Conservation (phyloP, 2,113 vertebrate species). For the Glaucidium brasilianum region DNA sequence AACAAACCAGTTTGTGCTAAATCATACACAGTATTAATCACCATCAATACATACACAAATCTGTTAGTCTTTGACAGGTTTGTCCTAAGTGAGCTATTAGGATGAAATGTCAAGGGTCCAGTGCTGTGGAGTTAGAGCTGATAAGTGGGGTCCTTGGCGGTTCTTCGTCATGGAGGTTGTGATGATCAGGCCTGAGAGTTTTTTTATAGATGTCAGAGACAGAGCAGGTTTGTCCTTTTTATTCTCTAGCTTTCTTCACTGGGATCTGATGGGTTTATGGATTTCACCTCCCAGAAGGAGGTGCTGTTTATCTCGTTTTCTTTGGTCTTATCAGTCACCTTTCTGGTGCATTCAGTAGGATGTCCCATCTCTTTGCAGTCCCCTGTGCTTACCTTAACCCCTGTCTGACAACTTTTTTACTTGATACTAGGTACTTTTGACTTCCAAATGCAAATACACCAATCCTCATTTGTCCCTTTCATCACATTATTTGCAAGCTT, state of each 20-base stretch:
- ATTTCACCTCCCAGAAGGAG: not conserved
- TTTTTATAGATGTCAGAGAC: not conserved
- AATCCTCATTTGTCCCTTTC: not conserved
- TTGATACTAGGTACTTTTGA: not conserved
- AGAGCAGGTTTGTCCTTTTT: rapidly evolving
- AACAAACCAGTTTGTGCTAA: not conserved
- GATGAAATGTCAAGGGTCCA: not conserved
- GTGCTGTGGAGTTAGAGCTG: not conserved
- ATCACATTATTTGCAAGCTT: rapidly evolving
- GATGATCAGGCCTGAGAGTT: not conserved
- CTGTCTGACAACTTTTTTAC: not conserved
- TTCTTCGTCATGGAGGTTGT: too few relatives aligned
- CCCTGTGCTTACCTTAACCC: not conserved
- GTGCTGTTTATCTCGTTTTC: not conserved
- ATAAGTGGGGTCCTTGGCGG: too few relatives aligned
- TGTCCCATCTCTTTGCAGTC: not conserved
- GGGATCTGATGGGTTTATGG: not conserved
- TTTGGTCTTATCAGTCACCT: not conserved
- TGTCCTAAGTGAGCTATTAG: not conserved
- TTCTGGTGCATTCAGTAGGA: not conserved
- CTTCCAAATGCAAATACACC: not conserved
- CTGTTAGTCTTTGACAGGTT: not conserved
- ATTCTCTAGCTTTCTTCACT: not conserved
- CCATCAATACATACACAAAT: not conserved
- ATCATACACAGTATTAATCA: not conserved